These are phyloP conservation scores for Rhopilema esculentum DNA, from an alignment of 30 jellyfish, hydroid and myxozoan species.

Conservation along the genomic window DNA sequence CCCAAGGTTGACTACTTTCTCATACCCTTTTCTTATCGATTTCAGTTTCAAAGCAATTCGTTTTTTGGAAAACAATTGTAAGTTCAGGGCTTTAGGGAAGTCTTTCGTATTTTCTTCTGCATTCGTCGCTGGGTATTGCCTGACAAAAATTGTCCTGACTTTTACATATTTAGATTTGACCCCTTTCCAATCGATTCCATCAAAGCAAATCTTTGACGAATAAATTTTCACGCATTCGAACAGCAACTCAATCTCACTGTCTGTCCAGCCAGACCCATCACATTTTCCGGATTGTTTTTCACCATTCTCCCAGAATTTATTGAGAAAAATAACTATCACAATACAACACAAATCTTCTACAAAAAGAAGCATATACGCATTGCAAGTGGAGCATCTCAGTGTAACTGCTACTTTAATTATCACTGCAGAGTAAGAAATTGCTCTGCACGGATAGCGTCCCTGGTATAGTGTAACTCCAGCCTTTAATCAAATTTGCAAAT, in stretches of 20 bases:
- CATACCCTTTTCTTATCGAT: not conserved
- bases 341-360: not conserved
- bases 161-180: not conserved
- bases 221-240: not conserved
- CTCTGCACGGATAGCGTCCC: not conserved
- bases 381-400: not conserved
- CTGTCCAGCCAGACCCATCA: not conserved
- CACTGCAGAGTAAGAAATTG: not conserved
- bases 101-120: not conserved
- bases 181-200: not conserved
- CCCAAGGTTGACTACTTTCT: not conserved
- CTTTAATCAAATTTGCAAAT: too few relatives aligned
- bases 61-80: not conserved
- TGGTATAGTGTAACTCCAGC: not conserved
- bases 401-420: not conserved
- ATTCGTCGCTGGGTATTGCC: not conserved
- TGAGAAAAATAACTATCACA: not conserved
- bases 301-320: not conserved
- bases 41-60: not conserved
- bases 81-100: not conserved
- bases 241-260: not conserved
- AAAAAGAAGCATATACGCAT: not conserved
- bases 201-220: not conserved
- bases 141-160: not conserved
- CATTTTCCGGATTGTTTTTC: not conserved